These are phyloP conservation scores for Thecocarcelia acutangulata DNA, from an alignment of 2,888 invertebrate species.

Conservation along the genomic window DNA sequence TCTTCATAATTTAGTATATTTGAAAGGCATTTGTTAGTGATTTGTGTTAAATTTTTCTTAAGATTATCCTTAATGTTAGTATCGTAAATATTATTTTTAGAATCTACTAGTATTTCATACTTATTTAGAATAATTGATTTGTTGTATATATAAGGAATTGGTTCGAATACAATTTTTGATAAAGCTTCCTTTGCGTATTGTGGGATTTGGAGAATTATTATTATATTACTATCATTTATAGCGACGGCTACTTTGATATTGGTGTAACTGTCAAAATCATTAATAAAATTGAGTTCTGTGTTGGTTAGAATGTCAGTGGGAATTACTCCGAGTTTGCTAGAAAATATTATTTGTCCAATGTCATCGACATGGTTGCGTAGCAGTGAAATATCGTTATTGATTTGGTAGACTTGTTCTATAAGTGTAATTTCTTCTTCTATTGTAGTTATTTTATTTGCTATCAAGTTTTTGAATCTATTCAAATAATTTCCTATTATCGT, in stretches of 20 bases:
- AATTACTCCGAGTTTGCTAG: slow-evolving; percentile 65
- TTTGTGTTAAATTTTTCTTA: slow-evolving; percentile 48
- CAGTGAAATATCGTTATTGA: slow-evolving; percentile 60
- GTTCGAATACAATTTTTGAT: slow-evolving; percentile 56
- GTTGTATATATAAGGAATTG: slow-evolving; percentile 50
- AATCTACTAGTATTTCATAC: slow-evolving; percentile 52
- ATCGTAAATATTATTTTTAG: slow-evolving; percentile 44
- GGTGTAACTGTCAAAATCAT: too few species aligned
- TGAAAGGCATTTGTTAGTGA: slow-evolving; percentile 39
- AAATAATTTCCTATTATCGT: slow-evolving; percentile 55
- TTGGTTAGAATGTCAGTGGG: slow-evolving; percentile 62
- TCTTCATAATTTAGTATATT: slow-evolving; percentile 51
- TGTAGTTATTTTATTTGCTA: slow-evolving; percentile 57
- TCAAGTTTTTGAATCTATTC: slow-evolving; percentile 54
- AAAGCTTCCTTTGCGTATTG: slow-evolving; percentile 24
- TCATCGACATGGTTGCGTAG: slow-evolving; percentile 55
- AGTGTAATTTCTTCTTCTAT: slow-evolving; percentile 65
- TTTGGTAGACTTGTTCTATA: slow-evolving; percentile 62
- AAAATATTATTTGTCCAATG: slow-evolving; percentile 64
- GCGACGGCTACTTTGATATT: too few species aligned
- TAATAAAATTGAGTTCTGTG: slow-evolving; percentile 57
- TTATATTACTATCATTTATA: slow-evolving; percentile 51
- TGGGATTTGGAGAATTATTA: slow-evolving; percentile 48
- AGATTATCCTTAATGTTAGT: too few species aligned
- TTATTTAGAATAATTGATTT: slow-evolving; percentile 44